These are phyloP conservation scores for Penaeus vannamei DNA, from an alignment of 1,140 invertebrate species.

Conservation along the genomic window DNA sequence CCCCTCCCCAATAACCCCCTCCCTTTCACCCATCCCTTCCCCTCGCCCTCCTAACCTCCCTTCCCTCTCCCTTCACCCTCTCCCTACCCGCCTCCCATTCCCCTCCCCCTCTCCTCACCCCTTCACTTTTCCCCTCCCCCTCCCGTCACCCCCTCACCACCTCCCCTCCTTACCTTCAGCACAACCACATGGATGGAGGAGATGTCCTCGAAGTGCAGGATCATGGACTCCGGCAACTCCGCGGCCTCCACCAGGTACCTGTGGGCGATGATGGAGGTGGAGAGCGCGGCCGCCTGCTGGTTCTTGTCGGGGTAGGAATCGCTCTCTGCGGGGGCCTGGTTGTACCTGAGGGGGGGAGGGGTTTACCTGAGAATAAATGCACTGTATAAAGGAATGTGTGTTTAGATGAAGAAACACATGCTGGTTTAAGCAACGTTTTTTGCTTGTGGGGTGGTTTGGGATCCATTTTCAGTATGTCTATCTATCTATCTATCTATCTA, in stretches of 20 bases:
- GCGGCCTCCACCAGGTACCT: constrained; percentile 62
- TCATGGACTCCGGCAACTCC: constrained; percentile 56
- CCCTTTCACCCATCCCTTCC: too few species aligned
- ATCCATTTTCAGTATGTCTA: too few species aligned
- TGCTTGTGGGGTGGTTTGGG: too few species aligned
- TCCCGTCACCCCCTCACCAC: background rate
- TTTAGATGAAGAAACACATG: too few species aligned
- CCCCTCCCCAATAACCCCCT: too few species aligned
- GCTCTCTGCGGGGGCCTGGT: constrained; percentile 53
- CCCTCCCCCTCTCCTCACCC: background rate
- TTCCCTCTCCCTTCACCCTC: background rate
- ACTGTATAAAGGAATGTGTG: background rate
- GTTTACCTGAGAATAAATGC: background rate
- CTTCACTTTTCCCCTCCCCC: background rate
- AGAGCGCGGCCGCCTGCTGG: constrained; percentile 55
- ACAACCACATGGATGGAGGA: constrained; percentile 62
- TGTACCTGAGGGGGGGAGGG: constrained; percentile 46
- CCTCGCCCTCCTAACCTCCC: too few species aligned
- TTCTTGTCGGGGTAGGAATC: constrained; percentile 64
- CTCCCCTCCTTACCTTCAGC: constrained; percentile 53
- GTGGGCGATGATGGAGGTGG: constrained; percentile 62
- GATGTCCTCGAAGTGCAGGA: constrained; percentile 65
- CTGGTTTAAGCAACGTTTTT: too few species aligned
- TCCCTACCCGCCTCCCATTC: background rate
- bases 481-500: too few species aligned